Conservation (phyloP, 2,888 invertebrate genomes). For the Drosophila subquinaria region DNA sequence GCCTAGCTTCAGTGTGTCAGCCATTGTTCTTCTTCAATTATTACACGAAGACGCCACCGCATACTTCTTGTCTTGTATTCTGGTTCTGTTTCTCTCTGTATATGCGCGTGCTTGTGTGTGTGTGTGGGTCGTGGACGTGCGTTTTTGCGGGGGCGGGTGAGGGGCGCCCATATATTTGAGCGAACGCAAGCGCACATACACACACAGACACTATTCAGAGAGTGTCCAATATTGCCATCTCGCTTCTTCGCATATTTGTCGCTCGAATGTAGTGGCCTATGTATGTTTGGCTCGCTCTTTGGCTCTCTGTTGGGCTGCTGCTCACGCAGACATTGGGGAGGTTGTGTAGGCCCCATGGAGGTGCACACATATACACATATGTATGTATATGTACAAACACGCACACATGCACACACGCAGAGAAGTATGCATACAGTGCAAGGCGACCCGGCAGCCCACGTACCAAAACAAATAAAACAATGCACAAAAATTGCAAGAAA, state of each 20-base stretch:
- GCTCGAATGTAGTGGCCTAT: constrained; percentile 2
- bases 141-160: constrained; percentile 24
- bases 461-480: constrained; percentile 62
- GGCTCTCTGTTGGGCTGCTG: constrained; percentile 21
- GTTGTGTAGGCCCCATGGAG: constrained; percentile 45
- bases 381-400: constrained; percentile 1
- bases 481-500: constrained; percentile 48
- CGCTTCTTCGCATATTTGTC: constrained; percentile 26
- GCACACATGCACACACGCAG: constrained; percentile 1
- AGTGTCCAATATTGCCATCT: constrained; percentile 36
- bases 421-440: constrained; percentile 25
- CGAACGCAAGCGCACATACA: constrained; percentile 31
- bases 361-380: constrained; percentile 21
- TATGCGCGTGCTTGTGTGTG: constrained; percentile 3
- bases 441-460: constrained; percentile 53
- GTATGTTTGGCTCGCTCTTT: constrained; percentile 49
- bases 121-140: constrained; percentile 43
- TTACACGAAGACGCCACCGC: constrained; percentile 79
- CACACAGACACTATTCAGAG: constrained; percentile 31
- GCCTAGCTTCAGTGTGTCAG: constrained; percentile 58
- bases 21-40: constrained; percentile 73
- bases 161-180: constrained; percentile 33
- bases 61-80: constrained; percentile 53
- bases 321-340: constrained; percentile 47
- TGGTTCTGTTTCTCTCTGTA: constrained; percentile 37